Conservation (phyloP, 2,888 invertebrate species). For the Beris morrisii region DNA sequence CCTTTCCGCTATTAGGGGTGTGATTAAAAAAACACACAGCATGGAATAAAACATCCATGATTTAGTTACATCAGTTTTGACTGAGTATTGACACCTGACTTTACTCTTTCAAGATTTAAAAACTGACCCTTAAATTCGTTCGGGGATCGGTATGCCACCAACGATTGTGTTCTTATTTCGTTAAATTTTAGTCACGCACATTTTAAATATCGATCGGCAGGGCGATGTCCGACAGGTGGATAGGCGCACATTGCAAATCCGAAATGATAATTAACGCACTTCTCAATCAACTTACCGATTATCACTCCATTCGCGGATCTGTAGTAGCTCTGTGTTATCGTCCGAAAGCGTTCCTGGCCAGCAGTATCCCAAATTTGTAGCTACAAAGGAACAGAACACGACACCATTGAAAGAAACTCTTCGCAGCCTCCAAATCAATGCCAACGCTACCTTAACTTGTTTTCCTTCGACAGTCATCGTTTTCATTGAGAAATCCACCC, state of each 20-base stretch:
- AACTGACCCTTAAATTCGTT: too few relatives aligned
- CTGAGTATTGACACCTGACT: too few relatives aligned
- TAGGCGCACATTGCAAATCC: neutral
- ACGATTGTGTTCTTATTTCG: too few relatives aligned
- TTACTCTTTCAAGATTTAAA: too few relatives aligned
- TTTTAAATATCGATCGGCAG: neutral
- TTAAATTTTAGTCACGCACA: neutral
- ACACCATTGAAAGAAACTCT: neutral
- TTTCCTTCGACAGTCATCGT: constrained; percentile 91
- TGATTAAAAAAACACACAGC: too few relatives aligned
- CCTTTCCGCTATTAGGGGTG: too few relatives aligned
- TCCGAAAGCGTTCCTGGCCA: constrained; percentile 93
- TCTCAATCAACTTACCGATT: constrained; percentile 63
- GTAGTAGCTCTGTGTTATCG: constrained; percentile 96
- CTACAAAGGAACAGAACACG: constrained; percentile 40
- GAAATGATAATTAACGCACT: neutral
- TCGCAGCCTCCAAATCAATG: constrained; percentile 11
- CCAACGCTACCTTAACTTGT: constrained; percentile 80
- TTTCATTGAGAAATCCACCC: constrained; percentile 98
- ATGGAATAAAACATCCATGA: too few relatives aligned
- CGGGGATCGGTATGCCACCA: too few relatives aligned
- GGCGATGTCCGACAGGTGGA: constrained; percentile 13
- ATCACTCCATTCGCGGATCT: constrained; percentile 96
- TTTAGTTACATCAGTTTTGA: too few relatives aligned
- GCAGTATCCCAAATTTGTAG: constrained; percentile 96